These are phyloP conservation scores for Podarcis cretensis DNA, from an alignment of 2,113 vertebrate species.

Conservation along the genomic window DNA sequence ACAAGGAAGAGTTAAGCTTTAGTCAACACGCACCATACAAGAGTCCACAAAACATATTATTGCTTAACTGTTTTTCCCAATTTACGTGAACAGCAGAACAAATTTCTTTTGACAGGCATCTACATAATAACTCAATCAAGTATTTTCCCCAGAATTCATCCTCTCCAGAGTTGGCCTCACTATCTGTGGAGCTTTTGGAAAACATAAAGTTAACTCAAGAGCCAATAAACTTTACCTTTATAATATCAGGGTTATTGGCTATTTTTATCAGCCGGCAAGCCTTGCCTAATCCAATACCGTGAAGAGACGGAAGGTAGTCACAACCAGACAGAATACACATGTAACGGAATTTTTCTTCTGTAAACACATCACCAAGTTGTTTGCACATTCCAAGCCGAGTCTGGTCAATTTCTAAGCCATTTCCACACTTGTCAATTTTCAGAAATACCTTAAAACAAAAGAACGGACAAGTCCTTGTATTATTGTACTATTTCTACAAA, in stretches of 20 bases:
- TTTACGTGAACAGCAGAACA: neutral
- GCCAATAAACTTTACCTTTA: conserved; percentile 80
- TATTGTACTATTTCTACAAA: neutral
- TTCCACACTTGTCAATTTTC: conserved; percentile 97
- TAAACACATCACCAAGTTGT: conserved; percentile 91
- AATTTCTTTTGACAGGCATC: neutral
- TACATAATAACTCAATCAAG: neutral
- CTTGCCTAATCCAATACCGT: conserved; percentile 95
- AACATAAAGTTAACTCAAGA: neutral
- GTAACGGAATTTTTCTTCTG: conserved; percentile 95
- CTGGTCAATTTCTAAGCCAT: conserved; percentile 93
- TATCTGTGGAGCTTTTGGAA: neutral
- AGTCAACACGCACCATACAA: neutral
- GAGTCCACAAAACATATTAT: neutral
- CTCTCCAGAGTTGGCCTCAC: neutral
- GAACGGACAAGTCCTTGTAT: neutral
- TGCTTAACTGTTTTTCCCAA: neutral
- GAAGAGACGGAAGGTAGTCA: conserved; percentile 94
- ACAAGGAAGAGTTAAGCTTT: neutral
- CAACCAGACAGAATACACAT: conserved; percentile 99
- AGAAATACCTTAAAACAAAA: conserved; percentile 86
- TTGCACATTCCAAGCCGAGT: conserved; percentile 88
- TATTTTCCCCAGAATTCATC: neutral
- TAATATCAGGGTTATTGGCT: conserved; percentile 93
- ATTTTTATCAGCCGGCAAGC: conserved; percentile 91